These are phyloP conservation scores for Hetaerina americana DNA, from an alignment of 1,140 invertebrate genomes.

Conservation along the genomic window DNA sequence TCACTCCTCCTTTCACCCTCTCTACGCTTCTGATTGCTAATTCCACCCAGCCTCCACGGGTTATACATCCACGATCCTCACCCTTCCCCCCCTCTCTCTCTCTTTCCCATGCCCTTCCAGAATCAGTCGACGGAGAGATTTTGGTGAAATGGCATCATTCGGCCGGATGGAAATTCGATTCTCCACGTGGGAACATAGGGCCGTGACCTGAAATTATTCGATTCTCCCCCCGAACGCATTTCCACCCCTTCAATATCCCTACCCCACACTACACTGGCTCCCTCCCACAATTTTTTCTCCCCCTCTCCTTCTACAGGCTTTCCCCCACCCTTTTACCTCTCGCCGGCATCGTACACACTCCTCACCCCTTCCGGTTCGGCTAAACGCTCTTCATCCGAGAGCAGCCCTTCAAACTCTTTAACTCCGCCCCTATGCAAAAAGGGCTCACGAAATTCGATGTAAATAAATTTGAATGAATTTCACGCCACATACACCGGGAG, in stretches of 20 bases:
- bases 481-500: neutral
- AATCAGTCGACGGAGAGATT: neutral
- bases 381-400: too few species aligned
- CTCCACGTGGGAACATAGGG: neutral
- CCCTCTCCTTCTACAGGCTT: neutral
- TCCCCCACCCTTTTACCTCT: neutral
- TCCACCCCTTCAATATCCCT: too few species aligned
- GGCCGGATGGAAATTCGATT: neutral
- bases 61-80: too few species aligned
- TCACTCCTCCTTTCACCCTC: neutral
- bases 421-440: too few species aligned
- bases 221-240: neutral
- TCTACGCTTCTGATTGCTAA: too few species aligned
- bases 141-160: neutral
- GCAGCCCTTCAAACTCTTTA: too few species aligned
- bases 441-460: neutral
- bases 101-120: neutral
- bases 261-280: neutral
- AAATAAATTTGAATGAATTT: constrained; percentile 1
- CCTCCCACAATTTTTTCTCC: neutral
- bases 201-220: neutral
- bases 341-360: too few species aligned
- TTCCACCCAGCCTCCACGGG: too few species aligned
- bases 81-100: neutral
- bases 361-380: too few species aligned